Evolutionary conservation across 2,888 invertebrate genomes (phyloP).

Genomic region (Mythimna loreyi): DNA sequence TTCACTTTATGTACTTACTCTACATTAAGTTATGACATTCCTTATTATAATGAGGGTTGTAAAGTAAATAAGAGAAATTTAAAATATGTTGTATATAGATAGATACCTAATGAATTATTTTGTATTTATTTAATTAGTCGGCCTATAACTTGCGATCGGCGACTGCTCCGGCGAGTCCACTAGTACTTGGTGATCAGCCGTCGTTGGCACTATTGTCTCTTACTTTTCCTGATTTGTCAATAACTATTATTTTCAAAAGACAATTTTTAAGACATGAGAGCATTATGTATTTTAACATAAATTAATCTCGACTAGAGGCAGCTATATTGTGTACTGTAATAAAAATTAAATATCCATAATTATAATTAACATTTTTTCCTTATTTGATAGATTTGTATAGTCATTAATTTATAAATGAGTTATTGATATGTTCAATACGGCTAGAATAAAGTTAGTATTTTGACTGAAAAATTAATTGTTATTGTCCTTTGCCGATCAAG

Average conservation of each 20-base stretch:
- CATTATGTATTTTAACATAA: slow-evolving; percentile 72
- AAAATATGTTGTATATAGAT: slow-evolving; percentile 85
- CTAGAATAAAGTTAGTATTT: slow-evolving; percentile 76
- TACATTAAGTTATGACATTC: slow-evolving; percentile 83
- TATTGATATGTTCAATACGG: slow-evolving; percentile 66
- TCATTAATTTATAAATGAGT: slow-evolving; percentile 63
- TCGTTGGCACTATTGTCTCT: slow-evolving; percentile 50
- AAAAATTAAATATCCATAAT: slow-evolving; percentile 66
- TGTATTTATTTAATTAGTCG: slow-evolving; percentile 80
- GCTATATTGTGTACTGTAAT: slow-evolving; percentile 79
- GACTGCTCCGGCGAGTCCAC: slow-evolving; percentile 61
- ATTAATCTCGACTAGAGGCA: slow-evolving; percentile 83
- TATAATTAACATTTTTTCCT: slow-evolving; percentile 59
- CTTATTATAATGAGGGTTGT: slow-evolving; percentile 85
- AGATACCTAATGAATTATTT: slow-evolving; percentile 78
- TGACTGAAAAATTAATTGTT: slow-evolving; percentile 79
- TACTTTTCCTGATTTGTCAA: slow-evolving; percentile 55
- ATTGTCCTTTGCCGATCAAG: slow-evolving; percentile 80
- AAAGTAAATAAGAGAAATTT: slow-evolving; percentile 80
- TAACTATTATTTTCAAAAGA: slow-evolving; percentile 64
- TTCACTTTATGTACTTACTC: slow-evolving; percentile 82
- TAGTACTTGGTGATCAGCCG: slow-evolving; percentile 42
- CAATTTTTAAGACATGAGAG: slow-evolving; percentile 67
- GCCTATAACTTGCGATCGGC: slow-evolving; percentile 79
- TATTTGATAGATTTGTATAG: slow-evolving; percentile 57